Evolutionary conservation across 92 coral and sea anemone species (phyloP), one percentile per base, ranked within the genome.

Genomic region (Palythoa heliodiscus): DNA sequence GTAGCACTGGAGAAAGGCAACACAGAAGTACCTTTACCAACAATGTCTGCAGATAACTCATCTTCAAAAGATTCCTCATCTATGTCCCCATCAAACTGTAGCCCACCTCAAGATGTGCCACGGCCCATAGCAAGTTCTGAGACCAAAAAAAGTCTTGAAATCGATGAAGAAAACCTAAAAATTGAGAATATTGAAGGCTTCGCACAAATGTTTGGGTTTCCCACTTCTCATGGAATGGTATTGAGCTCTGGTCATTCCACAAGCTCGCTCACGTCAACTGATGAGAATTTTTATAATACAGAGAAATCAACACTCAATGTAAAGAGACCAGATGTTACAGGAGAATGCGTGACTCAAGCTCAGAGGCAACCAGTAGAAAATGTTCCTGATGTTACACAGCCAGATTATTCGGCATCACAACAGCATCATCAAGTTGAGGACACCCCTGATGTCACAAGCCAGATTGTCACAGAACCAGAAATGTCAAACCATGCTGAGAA

Each of bases 131-230:
- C 61, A 25, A 80, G 23, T 52, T 64, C 54, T 68, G 52, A 78
- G 71, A 7, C 71, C 19, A 43, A 48, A 38, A 72, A 78, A 24
- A 61, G n/a, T 20, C 73, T 22, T 13, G 60, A 22, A 66, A 66
- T 80, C 23, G 74, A 80, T 66, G 90, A 75, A 82, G 87, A 89
- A 11, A 77, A 38, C 29, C 70, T 89, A 39, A 83, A 82, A 73
- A 84, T 91, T 60, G 76, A 76, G 52, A 88, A 91, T 71, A 82
- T 87, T 74, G 94, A 88, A 66, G 84, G 78, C 77, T 89, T 91
- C 76, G 92, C 94, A 13, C 25, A 88, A 50, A 63, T 82, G 86
- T 73, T 88, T 61, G 92, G 94, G 16, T 29, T 91, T 70, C 80
- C 82, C 50, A 24, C 54, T 12, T 17, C 75, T 17, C 6, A 15